Evolutionary conservation across 92 coral and sea anemone species (phyloP).

Genomic region (Palythoa heliodiscus): DNA sequence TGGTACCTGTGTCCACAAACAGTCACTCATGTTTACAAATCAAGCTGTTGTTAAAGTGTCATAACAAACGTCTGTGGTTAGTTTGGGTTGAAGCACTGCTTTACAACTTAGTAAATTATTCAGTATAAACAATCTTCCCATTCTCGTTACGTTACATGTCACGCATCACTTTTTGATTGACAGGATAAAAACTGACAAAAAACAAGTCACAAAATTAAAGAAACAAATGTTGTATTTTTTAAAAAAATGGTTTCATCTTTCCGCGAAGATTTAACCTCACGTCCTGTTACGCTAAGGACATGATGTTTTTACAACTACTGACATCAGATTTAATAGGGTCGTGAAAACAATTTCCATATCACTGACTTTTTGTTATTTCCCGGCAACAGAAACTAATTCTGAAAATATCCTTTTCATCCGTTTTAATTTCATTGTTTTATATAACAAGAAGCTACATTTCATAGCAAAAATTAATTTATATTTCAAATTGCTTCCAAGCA

Average conservation of each 20-base stretch:
- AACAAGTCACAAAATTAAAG: conserved; percentile 19
- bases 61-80: conserved; percentile 6
- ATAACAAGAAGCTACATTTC: too few relatives aligned
- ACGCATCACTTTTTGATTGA: conserved; percentile 28
- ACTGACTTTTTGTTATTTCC: not conserved
- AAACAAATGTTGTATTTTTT: too few relatives aligned
- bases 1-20: conserved; percentile 9
- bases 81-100: too few relatives aligned
- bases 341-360: not conserved
- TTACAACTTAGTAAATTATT: conserved; percentile 23
- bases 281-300: too few relatives aligned
- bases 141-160: not conserved
- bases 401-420: not conserved
- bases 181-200: not conserved
- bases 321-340: not conserved
- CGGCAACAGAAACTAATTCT: not conserved
- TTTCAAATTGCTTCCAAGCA: too few relatives aligned
- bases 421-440: not conserved
- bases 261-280: not conserved
- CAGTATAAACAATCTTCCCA: not conserved
- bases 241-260: not conserved
- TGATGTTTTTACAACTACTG: not conserved
- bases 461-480: not conserved
- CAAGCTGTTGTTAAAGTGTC: conserved; percentile 29
- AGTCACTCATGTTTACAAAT: conserved; percentile 37